Evolutionary conservation across 2,888 invertebrate species (phyloP).

Genomic region (Omphaloscelis lunosa): DNA sequence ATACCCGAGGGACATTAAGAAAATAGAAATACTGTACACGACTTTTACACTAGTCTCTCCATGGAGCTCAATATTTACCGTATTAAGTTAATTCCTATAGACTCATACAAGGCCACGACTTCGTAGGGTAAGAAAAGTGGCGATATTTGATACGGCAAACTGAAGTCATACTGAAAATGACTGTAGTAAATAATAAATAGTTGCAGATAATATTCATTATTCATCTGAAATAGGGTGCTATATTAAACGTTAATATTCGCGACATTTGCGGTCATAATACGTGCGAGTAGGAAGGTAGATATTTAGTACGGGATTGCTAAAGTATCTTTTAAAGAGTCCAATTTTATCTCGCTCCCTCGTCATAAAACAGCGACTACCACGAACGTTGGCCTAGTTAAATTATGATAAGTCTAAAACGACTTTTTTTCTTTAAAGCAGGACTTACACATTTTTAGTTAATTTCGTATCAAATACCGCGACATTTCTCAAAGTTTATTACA

Average conservation of each 20-base stretch:
- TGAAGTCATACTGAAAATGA: background rate
- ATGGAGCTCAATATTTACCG: conserved; percentile 46
- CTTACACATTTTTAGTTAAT: background rate
- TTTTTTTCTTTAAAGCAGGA: background rate
- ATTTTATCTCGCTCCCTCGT: background rate
- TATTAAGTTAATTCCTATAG: conserved; percentile 36
- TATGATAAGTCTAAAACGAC: conserved; percentile 55
- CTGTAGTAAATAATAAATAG: background rate
- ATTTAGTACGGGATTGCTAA: background rate
- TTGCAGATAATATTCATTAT: background rate
- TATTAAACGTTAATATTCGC: conserved; percentile 1
- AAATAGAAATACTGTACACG: too few relatives aligned
- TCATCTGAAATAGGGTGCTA: background rate
- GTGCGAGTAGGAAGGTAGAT: background rate
- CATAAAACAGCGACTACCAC: background rate
- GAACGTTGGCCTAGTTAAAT: background rate
- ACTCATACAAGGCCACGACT: conserved; percentile 62
- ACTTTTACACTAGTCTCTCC: conserved; percentile 33
- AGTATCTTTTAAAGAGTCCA: background rate
- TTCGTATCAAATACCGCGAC: conserved; percentile 38
- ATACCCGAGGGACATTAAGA: too few relatives aligned
- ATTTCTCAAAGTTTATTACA: conserved; percentile 17
- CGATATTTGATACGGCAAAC: conserved; percentile 29
- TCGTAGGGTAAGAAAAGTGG: conserved; percentile 30
- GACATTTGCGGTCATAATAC: background rate